Evolutionary conservation across 2,113 vertebrate species (phyloP).

Genomic region (Rhinolophus ferrumequinum): DNA sequence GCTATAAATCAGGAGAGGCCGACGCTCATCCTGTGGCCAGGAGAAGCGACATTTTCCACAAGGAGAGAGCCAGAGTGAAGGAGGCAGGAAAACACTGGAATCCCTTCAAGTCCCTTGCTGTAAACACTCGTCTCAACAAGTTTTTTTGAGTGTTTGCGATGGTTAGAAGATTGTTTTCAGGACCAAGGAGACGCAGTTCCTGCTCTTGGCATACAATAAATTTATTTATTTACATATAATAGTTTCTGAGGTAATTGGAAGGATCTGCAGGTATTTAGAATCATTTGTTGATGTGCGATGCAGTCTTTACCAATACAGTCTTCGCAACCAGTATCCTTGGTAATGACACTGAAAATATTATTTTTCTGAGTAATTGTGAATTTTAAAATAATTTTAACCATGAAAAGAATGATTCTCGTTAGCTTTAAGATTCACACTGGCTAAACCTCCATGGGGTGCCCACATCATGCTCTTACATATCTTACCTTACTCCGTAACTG

Average conservation of each 20-base stretch:
- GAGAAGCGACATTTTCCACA: neutral
- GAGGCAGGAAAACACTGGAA: neutral
- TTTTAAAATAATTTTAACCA: neutral
- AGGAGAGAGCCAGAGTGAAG: neutral
- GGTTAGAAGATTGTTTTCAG: neutral
- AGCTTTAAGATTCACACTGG: neutral
- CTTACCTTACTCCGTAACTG: neutral
- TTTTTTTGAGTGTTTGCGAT: neutral
- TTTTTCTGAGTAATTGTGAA: neutral
- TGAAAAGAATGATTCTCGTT: neutral
- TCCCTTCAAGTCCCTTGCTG: neutral
- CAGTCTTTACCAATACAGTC: neutral
- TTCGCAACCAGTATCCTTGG: neutral
- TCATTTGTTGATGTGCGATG: fast-evolving
- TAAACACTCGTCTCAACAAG: neutral
- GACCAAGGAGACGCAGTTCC: neutral
- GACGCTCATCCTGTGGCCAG: neutral
- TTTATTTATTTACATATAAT: fast-evolving
- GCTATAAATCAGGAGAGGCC: neutral
- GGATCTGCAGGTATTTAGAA: fast-evolving
- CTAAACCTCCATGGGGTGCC: fast-evolving
- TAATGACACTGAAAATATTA: neutral
- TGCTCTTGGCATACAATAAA: neutral
- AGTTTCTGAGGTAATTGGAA: neutral
- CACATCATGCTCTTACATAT: fast-evolving